phyloP scores from a whole-genome alignment of 2,797 vertebrate species.

The Chiloscyllium punctatum region DNA sequence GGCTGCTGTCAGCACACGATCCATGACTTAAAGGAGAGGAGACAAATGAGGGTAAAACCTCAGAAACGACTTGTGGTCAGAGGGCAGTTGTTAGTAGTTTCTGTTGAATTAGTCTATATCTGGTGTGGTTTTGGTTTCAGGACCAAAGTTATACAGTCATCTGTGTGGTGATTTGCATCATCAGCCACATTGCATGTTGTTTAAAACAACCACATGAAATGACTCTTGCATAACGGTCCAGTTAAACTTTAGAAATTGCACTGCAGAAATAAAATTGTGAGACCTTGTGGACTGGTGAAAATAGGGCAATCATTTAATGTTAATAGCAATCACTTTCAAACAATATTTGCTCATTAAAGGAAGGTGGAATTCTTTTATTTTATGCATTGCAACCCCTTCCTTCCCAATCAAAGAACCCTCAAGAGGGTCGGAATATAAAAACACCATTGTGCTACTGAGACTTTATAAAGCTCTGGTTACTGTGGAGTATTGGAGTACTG shows the following conservation, averaged over 20 bases:
- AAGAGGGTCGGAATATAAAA: too few species aligned
- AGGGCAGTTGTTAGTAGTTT: neutral
- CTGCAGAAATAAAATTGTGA: neutral
- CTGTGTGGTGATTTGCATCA: neutral
- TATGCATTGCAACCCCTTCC: too few species aligned
- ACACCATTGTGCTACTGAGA: too few species aligned
- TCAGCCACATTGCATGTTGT: neutral
- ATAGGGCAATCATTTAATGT: neutral
- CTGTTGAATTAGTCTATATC: neutral
- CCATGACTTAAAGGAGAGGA: neutral
- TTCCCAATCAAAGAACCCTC: neutral
- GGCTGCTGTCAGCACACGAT: neutral
- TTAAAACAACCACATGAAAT: neutral
- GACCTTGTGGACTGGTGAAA: neutral
- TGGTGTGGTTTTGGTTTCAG: neutral
- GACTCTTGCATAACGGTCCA: neutral
- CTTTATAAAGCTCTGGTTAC: too few species aligned
- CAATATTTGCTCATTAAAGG: neutral
- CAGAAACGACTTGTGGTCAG: neutral
- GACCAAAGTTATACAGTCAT: neutral
- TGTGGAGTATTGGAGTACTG: too few species aligned
- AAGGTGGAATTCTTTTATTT: neutral
- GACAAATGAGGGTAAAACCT: neutral
- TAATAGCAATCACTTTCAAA: neutral
- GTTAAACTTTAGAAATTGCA: neutral